Conservation (phyloP, 2,888 invertebrate species). For the Auanema freiburgensis region DNA sequence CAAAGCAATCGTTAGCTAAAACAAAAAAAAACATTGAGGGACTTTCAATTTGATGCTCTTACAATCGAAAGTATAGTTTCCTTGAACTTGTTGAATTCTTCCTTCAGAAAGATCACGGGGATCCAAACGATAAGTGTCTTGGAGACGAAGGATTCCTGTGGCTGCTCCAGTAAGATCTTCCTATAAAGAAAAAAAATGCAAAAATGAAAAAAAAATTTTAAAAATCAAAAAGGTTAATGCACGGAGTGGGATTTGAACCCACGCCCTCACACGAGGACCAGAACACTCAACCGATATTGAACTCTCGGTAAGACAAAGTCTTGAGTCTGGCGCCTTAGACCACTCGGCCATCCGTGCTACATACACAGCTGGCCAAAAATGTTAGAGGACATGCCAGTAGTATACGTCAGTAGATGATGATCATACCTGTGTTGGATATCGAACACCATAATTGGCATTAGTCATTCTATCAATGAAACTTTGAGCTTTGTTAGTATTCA, state of each 20-base stretch:
- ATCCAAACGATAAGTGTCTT: constrained; percentile 75
- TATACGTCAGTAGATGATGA: no score
- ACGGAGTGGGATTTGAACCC: not conserved
- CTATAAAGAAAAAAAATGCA: constrained; percentile 64
- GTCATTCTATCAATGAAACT: constrained; percentile 48
- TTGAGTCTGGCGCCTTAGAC: constrained; percentile 67
- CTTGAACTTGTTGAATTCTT: constrained; percentile 65
- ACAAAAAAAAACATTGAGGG: not conserved
- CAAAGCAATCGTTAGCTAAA: constrained; percentile 88
- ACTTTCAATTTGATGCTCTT: not conserved
- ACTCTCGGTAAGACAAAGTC: constrained; percentile 22
- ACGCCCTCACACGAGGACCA: not conserved
- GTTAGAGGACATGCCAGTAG: no score
- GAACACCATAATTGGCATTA: constrained; percentile 38
- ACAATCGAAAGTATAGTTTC: constrained; percentile 62
- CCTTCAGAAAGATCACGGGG: constrained; percentile 79
- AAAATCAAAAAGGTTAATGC: not conserved
- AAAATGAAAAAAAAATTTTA: not conserved
- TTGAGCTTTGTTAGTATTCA: constrained; percentile 55
- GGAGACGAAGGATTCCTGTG: constrained; percentile 86
- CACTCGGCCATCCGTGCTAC: constrained; percentile 64
- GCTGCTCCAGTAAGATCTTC: constrained; percentile 95
- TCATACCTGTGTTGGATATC: constrained; percentile 71
- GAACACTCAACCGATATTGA: no score
- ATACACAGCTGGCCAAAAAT: no score